Conservation (phyloP, 2,113 vertebrate species). For the Dissostichus mawsoni region DNA sequence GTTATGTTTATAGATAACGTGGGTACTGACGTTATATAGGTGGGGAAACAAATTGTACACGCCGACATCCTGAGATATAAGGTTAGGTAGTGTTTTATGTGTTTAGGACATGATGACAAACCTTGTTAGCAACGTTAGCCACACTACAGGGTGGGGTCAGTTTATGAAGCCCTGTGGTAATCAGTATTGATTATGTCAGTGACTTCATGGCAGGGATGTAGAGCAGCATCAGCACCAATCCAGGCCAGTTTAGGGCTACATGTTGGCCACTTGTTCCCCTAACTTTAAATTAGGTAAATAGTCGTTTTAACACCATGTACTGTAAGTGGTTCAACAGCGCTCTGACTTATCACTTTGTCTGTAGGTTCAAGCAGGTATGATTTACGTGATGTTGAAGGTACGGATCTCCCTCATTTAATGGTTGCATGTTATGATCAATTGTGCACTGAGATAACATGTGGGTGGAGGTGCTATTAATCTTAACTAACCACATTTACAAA, state of each 20-base stretch:
- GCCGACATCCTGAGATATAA: background rate
- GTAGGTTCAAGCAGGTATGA: constrained; percentile 47
- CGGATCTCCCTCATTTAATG: background rate
- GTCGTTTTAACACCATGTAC: too few species aligned
- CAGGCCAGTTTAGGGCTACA: background rate
- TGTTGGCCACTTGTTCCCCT: background rate
- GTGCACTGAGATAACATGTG: background rate
- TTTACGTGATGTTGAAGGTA: constrained; percentile 62
- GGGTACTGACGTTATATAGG: background rate
- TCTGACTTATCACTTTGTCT: constrained; percentile 58
- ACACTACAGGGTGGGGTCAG: background rate
- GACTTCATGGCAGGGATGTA: background rate
- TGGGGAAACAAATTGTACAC: too few species aligned
- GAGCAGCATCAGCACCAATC: background rate
- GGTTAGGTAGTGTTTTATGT: background rate
- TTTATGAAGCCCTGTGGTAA: background rate
- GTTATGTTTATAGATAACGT: background rate
- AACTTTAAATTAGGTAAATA: background rate
- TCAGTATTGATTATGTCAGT: background rate
- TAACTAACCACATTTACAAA: background rate
- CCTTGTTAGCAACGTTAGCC: too few species aligned
- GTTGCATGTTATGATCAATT: constrained; percentile 26
- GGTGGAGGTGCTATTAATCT: background rate
- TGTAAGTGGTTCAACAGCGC: background rate
- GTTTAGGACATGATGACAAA: background rate